These are phyloP conservation scores for Dasypogon diadema DNA, from an alignment of 2,888 invertebrate species.

Conservation along the genomic window DNA sequence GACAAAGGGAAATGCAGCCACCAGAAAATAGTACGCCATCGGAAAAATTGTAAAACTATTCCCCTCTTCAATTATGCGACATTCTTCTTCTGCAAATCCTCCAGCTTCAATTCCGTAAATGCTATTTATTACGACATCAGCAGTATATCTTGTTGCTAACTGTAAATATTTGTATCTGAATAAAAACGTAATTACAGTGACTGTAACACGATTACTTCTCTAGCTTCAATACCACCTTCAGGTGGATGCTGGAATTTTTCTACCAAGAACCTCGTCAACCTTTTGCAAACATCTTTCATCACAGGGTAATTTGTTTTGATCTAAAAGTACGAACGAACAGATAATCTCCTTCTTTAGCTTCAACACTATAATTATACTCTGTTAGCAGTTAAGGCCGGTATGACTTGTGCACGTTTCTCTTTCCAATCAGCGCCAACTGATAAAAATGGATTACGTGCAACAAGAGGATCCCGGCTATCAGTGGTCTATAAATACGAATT, in stretches of 20 bases:
- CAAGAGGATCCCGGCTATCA: constrained; percentile 58
- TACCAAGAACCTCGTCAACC: constrained; percentile 67
- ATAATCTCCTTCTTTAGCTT: background rate
- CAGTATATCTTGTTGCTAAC: constrained; percentile 62
- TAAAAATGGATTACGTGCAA: constrained; percentile 61
- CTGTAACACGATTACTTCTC: constrained; percentile 66
- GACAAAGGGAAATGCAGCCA: constrained; percentile 56
- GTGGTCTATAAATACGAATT: background rate
- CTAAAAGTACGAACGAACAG: constrained; percentile 28
- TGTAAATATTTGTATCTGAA: too few relatives aligned
- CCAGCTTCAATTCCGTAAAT: constrained; percentile 64
- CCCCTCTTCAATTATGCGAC: constrained; percentile 53
- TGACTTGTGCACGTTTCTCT: constrained; percentile 58
- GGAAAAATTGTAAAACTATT: constrained; percentile 48
- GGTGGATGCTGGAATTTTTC: constrained; percentile 59
- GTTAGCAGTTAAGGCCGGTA: constrained; percentile 58
- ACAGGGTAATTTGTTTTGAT: constrained; percentile 68
- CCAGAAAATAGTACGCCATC: constrained; percentile 43
- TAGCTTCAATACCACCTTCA: constrained; percentile 66
- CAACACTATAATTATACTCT: too few relatives aligned
- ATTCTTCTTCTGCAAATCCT: constrained; percentile 57
- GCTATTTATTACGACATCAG: constrained; percentile 62
- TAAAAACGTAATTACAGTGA: too few relatives aligned
- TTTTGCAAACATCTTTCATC: constrained; percentile 67
- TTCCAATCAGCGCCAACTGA: constrained; percentile 61